Evolutionary conservation across 2,113 vertebrate genomes (phyloP).

Genomic region (Limanda limanda): DNA sequence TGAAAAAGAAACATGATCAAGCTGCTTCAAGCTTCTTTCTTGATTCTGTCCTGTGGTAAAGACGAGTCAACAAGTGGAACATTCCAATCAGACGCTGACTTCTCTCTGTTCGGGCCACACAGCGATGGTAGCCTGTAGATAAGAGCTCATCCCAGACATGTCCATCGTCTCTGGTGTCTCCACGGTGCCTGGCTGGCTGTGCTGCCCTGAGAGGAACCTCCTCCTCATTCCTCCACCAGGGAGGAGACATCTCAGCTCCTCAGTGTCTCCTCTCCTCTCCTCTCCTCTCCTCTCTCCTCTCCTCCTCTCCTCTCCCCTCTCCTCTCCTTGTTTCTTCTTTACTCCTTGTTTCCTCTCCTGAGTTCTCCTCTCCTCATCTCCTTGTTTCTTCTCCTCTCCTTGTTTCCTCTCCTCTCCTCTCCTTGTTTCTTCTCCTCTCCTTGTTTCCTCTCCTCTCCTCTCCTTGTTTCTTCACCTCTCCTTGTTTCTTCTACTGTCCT

Average conservation of each 20-base stretch:
- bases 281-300: neutral
- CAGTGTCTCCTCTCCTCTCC: conserved; percentile 4
- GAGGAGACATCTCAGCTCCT: conserved; percentile 50
- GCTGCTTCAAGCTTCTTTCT: neutral
- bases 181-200: conserved; percentile 58
- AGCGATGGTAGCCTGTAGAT: conserved; percentile 35
- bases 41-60: neutral
- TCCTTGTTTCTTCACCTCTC: no score
- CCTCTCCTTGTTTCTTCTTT: no score
- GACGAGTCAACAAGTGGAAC: neutral
- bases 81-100: neutral
- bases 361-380: no score
- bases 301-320: no score
- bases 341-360: no score
- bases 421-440: no score
- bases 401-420: no score
- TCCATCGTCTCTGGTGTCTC: conserved; percentile 48
- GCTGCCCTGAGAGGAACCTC: conserved; percentile 65
- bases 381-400: no score
- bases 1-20: neutral
- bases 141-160: conserved; percentile 36
- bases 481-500: no score
- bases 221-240: conserved; percentile 60
- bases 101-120: conserved; percentile 34
- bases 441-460: no score